Percentiles rank a stretch among this genome's conserved stretches.
These are phyloP conservation scores for Butorides virescens DNA, from an alignment of 2,113 vertebrate genomes.

Conservation along the genomic window DNA sequence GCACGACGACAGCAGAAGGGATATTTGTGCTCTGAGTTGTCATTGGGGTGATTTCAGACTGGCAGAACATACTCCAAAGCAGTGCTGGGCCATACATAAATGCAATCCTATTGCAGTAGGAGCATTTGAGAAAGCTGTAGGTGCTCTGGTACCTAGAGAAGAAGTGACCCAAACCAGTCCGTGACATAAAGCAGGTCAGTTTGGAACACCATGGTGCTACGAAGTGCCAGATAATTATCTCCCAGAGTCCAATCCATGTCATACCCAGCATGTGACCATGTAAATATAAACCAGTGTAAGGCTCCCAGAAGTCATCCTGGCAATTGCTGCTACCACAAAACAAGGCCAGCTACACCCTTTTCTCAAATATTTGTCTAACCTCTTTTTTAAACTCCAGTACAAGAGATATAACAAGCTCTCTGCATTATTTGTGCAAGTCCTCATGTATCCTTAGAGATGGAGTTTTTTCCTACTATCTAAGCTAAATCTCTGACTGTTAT, in stretches of 20 bases:
- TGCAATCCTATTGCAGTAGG: not conserved
- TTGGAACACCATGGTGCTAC: not conserved
- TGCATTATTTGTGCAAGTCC: not conserved
- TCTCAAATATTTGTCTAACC: not conserved
- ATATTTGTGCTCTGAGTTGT: not conserved
- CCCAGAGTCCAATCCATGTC: not conserved
- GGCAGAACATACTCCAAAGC: not conserved
- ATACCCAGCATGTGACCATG: not conserved
- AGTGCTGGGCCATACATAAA: not conserved
- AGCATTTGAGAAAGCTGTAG: not conserved
- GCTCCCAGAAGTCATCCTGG: not conserved
- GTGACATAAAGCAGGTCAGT: not conserved
- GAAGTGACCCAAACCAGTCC: not conserved
- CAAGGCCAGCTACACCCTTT: not conserved
- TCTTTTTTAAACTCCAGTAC: not conserved
- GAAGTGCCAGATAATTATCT: accelerated
- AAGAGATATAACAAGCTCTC: not conserved
- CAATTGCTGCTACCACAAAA: not conserved
- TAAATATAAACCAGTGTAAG: not conserved
- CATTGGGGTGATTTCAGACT: not conserved
- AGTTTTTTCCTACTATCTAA: not conserved
- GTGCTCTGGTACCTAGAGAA: not conserved
- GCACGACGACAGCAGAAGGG: not conserved
- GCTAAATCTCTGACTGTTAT: slow-evolving; percentile 13
- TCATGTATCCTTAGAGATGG: not conserved